Percentiles rank a stretch among this genome's conserved stretches.
Evolutionary conservation across 2,888 invertebrate species (phyloP).

Genomic region (Chorisops tibialis): DNA sequence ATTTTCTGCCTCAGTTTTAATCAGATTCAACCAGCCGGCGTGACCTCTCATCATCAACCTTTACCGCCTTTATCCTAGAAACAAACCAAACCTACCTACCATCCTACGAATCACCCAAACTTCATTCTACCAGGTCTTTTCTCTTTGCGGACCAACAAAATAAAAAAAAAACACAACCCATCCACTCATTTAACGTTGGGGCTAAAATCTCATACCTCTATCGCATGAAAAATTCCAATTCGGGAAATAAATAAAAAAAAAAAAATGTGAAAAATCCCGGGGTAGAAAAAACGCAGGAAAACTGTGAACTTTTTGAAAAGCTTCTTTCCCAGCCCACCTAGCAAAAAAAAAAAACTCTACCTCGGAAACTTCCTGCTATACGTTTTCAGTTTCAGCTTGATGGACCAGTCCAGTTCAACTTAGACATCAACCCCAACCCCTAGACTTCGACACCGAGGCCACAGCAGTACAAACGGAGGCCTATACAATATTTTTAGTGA

Average conservation of each 20-base stretch:
- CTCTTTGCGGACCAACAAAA: background rate
- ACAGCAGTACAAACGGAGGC: too few relatives aligned
- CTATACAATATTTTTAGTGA: too few relatives aligned
- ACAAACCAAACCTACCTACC: too few relatives aligned
- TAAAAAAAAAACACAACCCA: slow-evolving; percentile 14
- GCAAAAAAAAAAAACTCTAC: background rate
- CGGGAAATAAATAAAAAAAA: slow-evolving; percentile 14
- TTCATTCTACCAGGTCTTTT: background rate
- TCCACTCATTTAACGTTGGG: slow-evolving; percentile 7
- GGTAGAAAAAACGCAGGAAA: slow-evolving; percentile 7
- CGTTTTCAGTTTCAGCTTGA: slow-evolving; percentile 18
- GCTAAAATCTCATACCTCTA: slow-evolving; percentile 16
- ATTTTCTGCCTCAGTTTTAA: background rate
- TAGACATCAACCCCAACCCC: background rate
- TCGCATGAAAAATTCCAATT: slow-evolving; percentile 18
- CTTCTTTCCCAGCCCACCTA: slow-evolving; percentile 2
- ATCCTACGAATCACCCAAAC: too few relatives aligned
- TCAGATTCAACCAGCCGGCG: background rate
- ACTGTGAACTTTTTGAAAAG: slow-evolving; percentile 18
- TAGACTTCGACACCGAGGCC: too few relatives aligned
- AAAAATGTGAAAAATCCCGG: too few relatives aligned
- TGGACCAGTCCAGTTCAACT: slow-evolving; percentile 23
- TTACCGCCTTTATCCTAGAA: background rate
- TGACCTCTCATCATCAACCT: slow-evolving; percentile 3
- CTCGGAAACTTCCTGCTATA: slow-evolving; percentile 12